These are phyloP conservation scores for Cossypha caffra DNA, from an alignment of 2,797 vertebrate species.

Conservation along the genomic window DNA sequence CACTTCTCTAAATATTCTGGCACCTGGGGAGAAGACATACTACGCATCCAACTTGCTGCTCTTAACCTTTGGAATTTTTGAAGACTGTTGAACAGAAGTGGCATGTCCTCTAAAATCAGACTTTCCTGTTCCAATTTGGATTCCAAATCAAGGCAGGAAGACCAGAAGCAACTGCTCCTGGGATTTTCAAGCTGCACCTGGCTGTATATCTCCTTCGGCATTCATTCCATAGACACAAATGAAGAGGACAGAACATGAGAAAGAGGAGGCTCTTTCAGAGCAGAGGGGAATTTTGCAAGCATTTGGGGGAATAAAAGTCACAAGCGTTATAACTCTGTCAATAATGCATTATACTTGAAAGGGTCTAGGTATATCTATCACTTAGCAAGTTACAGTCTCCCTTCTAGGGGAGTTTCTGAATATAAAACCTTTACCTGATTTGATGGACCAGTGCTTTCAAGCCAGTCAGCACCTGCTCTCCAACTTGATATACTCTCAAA, in stretches of 20 bases:
- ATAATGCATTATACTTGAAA: conserved; percentile 49
- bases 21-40: background rate
- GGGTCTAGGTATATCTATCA: conserved; percentile 14
- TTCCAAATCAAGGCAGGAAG: background rate
- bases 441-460: conserved; percentile 72
- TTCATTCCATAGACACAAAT: background rate
- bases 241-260: background rate
- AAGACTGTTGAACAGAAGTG: background rate
- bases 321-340: conserved; percentile 32
- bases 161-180: background rate
- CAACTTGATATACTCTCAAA: conserved; percentile 77
- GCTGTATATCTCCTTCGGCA: background rate
- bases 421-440: conserved; percentile 67
- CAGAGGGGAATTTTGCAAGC: background rate
- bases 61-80: background rate
- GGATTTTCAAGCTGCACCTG: conserved; percentile 27
- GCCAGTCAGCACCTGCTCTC: conserved; percentile 89
- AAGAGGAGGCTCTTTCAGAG: background rate
- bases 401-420: conserved; percentile 58
- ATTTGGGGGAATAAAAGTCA: background rate
- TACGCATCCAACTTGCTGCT: background rate
- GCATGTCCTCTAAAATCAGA: background rate
- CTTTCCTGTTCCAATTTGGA: background rate
- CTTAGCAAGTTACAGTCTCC: background rate
- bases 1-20: background rate